Evolutionary conservation across 2,888 invertebrate species (phyloP).

Genomic region (Plusia festucae): DNA sequence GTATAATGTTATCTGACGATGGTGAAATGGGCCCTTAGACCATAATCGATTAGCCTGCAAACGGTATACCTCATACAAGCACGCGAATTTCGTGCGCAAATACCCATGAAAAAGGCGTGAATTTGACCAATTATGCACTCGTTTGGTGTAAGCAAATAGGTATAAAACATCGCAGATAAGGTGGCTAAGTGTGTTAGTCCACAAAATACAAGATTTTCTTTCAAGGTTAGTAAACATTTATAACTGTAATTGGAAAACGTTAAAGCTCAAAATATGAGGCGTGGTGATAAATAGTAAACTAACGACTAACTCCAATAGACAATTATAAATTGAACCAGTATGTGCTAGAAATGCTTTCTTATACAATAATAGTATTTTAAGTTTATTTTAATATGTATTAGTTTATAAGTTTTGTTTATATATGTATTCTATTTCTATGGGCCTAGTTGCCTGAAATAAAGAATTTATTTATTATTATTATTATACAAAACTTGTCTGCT

Average conservation of each 20-base stretch:
- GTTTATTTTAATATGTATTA: too few species aligned
- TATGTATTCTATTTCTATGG: too few species aligned
- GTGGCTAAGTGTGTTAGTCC: neutral
- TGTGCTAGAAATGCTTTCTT: neutral
- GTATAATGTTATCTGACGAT: too few species aligned
- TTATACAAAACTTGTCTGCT: neutral
- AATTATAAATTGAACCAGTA: neutral
- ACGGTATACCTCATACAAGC: neutral
- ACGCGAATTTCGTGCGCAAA: neutral
- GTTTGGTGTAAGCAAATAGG: neutral
- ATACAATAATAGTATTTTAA: too few species aligned
- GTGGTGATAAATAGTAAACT: neutral
- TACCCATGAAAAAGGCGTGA: constrained; percentile 2
- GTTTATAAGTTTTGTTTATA: too few species aligned
- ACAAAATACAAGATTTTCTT: too few species aligned
- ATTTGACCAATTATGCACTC: neutral
- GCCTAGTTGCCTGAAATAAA: too few species aligned
- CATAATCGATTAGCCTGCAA: neutral
- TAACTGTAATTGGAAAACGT: neutral
- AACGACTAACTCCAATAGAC: neutral
- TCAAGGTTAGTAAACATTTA: neutral
- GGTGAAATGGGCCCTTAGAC: too few species aligned
- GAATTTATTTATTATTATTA: too few species aligned
- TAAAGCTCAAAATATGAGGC: too few species aligned
- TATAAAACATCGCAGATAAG: neutral